phyloP scores from a whole-genome alignment of 2,797 vertebrate species.

The Chanos chanos region DNA sequence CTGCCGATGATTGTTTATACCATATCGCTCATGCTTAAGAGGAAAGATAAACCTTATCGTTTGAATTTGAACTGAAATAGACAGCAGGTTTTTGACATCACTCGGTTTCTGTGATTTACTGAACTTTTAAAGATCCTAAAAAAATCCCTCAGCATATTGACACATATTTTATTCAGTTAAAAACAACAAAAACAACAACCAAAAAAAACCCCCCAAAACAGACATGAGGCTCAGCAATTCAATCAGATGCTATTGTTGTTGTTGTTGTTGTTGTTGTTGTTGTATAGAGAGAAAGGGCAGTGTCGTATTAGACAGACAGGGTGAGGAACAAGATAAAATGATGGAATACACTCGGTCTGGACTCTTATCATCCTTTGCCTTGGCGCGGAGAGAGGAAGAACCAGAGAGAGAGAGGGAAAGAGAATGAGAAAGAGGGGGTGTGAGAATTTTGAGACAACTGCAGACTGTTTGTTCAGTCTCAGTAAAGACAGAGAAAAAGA shows the following conservation, averaged over 20 bases:
- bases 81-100: too few species aligned
- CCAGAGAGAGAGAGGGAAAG: conserved; percentile 2
- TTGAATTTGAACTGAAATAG: too few species aligned
- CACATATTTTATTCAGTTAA: not conserved
- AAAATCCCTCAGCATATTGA: too few species aligned
- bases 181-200: conserved; percentile 1
- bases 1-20: not conserved
- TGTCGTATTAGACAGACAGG: conserved; percentile 65
- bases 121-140: too few species aligned
- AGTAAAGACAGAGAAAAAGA: too few species aligned
- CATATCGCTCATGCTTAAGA: not conserved
- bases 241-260: conserved; percentile 37
- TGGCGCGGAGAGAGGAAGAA: conserved; percentile 33
- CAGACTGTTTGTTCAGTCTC: too few species aligned
- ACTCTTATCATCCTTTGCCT: conserved; percentile 53
- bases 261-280: too few species aligned
- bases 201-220: conserved; percentile 15
- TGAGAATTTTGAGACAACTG: too few species aligned
- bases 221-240: conserved; percentile 23
- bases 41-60: too few species aligned
- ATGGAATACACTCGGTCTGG: conserved; percentile 44
- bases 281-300: conserved; percentile 56
- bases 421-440: not conserved
- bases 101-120: conserved; percentile 10
- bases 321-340: conserved; percentile 62